Evolutionary conservation across 2,113 vertebrate genomes (phyloP).

Genomic region (Gopherus flavomarginatus): DNA sequence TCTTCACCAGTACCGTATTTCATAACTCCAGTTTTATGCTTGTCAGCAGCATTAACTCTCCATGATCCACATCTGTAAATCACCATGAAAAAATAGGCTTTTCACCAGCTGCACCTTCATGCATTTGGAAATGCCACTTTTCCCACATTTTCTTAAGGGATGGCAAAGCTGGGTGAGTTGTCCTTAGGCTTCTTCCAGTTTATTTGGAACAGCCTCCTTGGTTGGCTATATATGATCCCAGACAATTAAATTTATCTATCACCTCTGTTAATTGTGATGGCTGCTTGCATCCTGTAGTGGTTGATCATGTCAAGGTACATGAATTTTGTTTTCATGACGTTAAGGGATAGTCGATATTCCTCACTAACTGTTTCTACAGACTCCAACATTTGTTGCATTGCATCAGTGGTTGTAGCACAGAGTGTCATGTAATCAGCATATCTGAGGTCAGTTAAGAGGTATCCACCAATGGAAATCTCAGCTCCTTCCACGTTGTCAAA

Average conservation of each 20-base stretch:
- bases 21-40: background rate
- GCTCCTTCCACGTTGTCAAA: background rate
- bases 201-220: background rate
- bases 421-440: background rate
- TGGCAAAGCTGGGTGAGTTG: background rate
- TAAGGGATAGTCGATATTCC: background rate
- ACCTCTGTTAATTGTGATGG: background rate
- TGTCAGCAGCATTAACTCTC: background rate
- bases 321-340: background rate
- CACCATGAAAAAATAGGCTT: background rate
- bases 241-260: background rate
- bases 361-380: background rate
- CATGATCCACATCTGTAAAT: background rate
- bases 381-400: background rate
- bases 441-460: background rate
- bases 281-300: background rate
- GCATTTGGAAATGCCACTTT: background rate
- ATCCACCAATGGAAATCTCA: background rate
- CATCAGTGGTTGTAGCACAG: background rate
- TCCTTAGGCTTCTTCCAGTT: background rate
- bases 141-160: background rate
- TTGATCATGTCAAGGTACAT: background rate
- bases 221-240: background rate
- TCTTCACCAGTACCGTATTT: background rate
- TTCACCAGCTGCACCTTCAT: background rate